These are phyloP conservation scores for Nyctereutes procyonoides DNA, from an alignment of 2,113 vertebrate species.

Conservation along the genomic window DNA sequence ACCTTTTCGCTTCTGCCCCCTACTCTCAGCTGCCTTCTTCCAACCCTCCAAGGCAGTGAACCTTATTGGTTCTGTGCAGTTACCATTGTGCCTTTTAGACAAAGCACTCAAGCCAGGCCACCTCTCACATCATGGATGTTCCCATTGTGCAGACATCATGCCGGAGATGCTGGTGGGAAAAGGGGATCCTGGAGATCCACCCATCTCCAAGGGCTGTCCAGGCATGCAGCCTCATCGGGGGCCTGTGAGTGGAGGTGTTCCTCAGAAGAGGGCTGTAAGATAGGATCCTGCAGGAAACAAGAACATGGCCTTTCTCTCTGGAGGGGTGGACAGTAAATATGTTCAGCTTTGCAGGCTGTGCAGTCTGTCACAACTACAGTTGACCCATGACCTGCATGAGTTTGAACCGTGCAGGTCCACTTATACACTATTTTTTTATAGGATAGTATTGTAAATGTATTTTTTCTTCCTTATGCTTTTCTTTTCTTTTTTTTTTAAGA, in stretches of 20 bases:
- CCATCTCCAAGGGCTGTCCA: no score
- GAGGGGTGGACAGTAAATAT: neutral
- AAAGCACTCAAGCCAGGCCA: neutral
- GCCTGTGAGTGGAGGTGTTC: neutral
- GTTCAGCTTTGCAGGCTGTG: neutral
- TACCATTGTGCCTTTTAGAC: neutral
- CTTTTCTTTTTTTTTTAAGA: no score
- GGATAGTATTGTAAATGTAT: neutral
- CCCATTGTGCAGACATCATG: neutral
- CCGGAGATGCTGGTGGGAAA: neutral
- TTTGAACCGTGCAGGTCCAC: neutral
- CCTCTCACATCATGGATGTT: neutral
- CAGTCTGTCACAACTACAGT: neutral
- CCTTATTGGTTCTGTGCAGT: neutral
- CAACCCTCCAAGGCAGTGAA: neutral
- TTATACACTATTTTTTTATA: neutral
- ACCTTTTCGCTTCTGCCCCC: neutral
- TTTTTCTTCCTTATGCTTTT: no score
- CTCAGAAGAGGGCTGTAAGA: no score
- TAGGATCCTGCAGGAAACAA: fast-evolving
- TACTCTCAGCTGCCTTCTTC: neutral
- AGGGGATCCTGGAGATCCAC: neutral
- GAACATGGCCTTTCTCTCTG: neutral
- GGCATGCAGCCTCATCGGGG: neutral
- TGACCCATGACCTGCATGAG: neutral